Evolutionary conservation across 2,888 invertebrate genomes (phyloP).

Genomic region (Polyommatus iphigenia): DNA sequence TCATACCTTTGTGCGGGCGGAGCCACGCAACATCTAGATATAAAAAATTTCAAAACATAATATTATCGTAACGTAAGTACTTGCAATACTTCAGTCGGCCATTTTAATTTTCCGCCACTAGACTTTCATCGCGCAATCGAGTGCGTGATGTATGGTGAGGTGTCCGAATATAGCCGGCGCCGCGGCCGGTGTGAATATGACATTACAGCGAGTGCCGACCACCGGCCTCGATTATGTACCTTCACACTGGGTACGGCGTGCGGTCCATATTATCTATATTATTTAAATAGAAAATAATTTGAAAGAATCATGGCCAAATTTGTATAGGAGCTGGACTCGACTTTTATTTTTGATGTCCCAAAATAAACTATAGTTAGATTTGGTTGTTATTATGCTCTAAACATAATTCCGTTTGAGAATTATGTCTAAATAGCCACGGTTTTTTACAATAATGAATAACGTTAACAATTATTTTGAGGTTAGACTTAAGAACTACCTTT

Average conservation of each 20-base stretch:
- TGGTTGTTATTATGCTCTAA: too few relatives aligned
- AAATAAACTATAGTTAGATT: too few relatives aligned
- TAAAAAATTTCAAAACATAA: neutral
- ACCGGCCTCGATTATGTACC: constrained; percentile 44
- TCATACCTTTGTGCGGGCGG: too few relatives aligned
- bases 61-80: neutral
- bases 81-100: neutral
- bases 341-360: too few relatives aligned
- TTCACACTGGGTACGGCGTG: neutral
- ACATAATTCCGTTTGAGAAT: too few relatives aligned
- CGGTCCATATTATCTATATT: neutral
- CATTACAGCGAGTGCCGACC: constrained; percentile 46
- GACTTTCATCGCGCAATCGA: constrained; percentile 30
- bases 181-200: constrained; percentile 38
- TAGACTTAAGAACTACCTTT: too few relatives aligned
- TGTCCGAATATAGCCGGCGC: constrained; percentile 36
- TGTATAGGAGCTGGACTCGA: too few relatives aligned
- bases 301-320: too few relatives aligned
- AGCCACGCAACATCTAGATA: too few relatives aligned
- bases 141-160: constrained; percentile 31
- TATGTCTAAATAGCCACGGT: too few relatives aligned
- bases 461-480: too few relatives aligned
- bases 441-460: too few relatives aligned
- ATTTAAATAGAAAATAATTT: neutral
- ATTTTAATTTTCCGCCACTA: constrained; percentile 14